Percentiles rank a stretch among this genome's conserved stretches.
phyloP scores from a whole-genome alignment of 2,888 invertebrate species.

The Didymodactylos carnosus region DNA sequence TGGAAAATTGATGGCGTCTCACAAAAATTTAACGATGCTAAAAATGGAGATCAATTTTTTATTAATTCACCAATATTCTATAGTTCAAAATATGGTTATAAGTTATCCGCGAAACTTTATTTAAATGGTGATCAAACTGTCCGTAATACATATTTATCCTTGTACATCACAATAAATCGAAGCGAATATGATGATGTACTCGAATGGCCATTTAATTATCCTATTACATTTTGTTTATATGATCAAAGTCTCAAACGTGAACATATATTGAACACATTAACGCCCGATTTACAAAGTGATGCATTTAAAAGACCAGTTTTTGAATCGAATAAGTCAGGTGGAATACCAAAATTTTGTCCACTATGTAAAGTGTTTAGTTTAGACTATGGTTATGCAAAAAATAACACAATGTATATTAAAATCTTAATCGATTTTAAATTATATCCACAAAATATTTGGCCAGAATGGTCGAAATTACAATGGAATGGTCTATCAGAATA shows the following conservation, averaged over 20 bases:
- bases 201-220: background rate
- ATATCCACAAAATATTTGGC: background rate
- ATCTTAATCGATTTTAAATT: background rate
- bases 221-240: background rate
- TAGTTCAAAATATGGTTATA: background rate
- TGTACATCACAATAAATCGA: background rate
- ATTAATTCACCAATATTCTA: background rate
- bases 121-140: background rate
- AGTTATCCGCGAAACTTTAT: background rate
- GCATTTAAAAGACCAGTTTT: background rate
- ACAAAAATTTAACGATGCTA: background rate
- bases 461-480: background rate
- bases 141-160: background rate
- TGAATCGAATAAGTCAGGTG: background rate
- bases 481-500: background rate
- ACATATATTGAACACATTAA: background rate
- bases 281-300: background rate
- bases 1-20: background rate
- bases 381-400: background rate
- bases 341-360: background rate
- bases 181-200: background rate
- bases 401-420: background rate
- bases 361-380: background rate
- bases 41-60: background rate
- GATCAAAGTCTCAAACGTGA: background rate